Evolutionary conservation across 2,888 invertebrate genomes (phyloP).

Genomic region (Theretra japonica): DNA sequence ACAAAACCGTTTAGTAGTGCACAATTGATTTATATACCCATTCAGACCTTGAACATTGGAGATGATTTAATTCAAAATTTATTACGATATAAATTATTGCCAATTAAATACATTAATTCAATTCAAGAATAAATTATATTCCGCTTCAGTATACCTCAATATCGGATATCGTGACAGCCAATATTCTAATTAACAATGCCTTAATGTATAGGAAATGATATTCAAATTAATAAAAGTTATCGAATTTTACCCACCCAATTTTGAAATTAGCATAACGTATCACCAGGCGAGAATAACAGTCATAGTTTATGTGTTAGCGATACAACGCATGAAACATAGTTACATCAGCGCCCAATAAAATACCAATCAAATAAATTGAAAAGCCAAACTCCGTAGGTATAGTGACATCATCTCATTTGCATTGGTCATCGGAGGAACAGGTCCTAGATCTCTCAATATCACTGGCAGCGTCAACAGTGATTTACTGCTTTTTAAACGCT

Average conservation of each 20-base stretch:
- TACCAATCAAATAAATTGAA: constrained; percentile 22
- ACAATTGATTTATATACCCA: constrained; percentile 4
- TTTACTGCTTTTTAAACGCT: constrained; percentile 22
- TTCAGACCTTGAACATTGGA: not conserved
- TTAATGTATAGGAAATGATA: too few species aligned
- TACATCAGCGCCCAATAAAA: constrained; percentile 23
- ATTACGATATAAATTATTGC: not conserved
- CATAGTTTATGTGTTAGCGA: constrained; percentile 6
- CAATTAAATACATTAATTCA: too few species aligned
- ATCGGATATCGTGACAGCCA: too few species aligned
- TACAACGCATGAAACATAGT: constrained; percentile 1
- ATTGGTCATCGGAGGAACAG: constrained; percentile 26
- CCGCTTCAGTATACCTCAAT: too few species aligned
- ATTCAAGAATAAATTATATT: too few species aligned
- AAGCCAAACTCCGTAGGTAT: constrained; percentile 27
- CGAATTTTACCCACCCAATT: not conserved
- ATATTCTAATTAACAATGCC: too few species aligned
- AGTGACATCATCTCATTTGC: constrained; percentile 35
- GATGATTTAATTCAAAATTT: not conserved
- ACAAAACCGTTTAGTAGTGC: constrained; percentile 1
- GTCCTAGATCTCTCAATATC: constrained; percentile 18
- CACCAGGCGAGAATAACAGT: not conserved
- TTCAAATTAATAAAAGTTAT: not conserved
- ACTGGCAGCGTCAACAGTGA: constrained; percentile 20
- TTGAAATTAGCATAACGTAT: not conserved